A percentile compares a stretch with the other conserved stretches of the same genome.
Evolutionary conservation across 2,888 invertebrate species (phyloP).

Genomic region (Dryadula phaetusa): DNA sequence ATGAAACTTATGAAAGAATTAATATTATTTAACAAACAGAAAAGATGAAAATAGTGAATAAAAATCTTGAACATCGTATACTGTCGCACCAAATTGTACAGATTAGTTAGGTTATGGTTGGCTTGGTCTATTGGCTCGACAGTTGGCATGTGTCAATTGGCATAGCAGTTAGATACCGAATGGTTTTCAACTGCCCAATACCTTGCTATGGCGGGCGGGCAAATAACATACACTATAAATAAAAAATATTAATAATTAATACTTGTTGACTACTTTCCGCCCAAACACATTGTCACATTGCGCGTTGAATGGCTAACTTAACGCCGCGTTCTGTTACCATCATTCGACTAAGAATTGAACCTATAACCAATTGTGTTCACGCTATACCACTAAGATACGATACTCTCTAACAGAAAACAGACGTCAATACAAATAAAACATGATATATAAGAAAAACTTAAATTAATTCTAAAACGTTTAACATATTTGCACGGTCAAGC

Average conservation of each 20-base stretch:
- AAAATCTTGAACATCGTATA: background rate
- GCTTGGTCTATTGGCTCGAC: conserved; percentile 9
- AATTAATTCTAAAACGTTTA: background rate
- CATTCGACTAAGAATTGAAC: no score
- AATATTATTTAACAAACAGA: no score
- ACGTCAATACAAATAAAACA: background rate
- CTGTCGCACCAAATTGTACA: background rate
- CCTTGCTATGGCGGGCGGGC: background rate
- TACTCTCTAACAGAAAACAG: background rate
- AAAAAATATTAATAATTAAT: no score
- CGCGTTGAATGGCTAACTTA: no score
- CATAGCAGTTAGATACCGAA: conserved; percentile 10
- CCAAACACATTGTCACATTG: no score
- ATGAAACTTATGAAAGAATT: no score
- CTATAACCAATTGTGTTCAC: no score
- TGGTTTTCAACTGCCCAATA: conserved; percentile 2
- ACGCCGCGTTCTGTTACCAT: no score
- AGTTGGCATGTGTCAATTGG: conserved; percentile 19
- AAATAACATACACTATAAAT: no score
- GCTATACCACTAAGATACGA: no score
- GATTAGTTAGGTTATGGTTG: conserved; percentile 11
- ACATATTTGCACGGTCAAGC: conserved; percentile 11
- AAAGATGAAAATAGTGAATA: no score
- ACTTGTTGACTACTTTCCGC: no score
- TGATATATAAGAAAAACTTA: background rate